Evolutionary conservation across 2,797 vertebrate species (phyloP).

Genomic region (Distichodus sexfasciatus): DNA sequence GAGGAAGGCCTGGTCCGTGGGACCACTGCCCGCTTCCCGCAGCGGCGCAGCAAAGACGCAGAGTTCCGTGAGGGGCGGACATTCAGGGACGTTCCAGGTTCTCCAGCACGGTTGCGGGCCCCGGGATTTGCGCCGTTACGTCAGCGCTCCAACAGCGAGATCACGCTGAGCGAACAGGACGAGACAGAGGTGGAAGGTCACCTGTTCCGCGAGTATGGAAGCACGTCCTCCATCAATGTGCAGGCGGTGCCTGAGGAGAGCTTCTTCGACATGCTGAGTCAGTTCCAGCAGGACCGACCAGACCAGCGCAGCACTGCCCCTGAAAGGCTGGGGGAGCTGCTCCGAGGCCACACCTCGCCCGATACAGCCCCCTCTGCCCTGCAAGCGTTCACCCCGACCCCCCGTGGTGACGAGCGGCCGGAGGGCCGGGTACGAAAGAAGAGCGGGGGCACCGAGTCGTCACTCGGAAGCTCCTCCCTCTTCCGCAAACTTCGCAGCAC

Average conservation of each 20-base stretch:
- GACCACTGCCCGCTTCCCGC: conserved; percentile 67
- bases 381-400: conserved; percentile 43
- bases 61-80: conserved; percentile 79
- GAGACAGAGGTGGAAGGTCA: conserved; percentile 66
- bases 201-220: conserved; percentile 87
- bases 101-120: conserved; percentile 48
- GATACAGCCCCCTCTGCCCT: conserved; percentile 54
- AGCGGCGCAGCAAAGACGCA: conserved; percentile 78
- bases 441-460: conserved; percentile 73
- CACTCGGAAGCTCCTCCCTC: conserved; percentile 83
- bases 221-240: conserved; percentile 93
- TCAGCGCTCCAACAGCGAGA: conserved; percentile 90
- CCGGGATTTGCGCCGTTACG: conserved; percentile 75
- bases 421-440: conserved; percentile 77
- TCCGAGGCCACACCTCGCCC: conserved; percentile 59
- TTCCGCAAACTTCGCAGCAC: conserved; percentile 83
- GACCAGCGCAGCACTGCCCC: conserved; percentile 69
- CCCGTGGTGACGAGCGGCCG: too few relatives aligned
- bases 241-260: conserved; percentile 89
- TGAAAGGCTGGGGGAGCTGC: conserved; percentile 66
- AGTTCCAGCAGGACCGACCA: conserved; percentile 81
- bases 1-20: conserved; percentile 63
- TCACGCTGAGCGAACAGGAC: conserved; percentile 90
- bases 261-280: conserved; percentile 87
- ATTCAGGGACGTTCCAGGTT: conserved; percentile 59